Evolutionary conservation across 1,140 invertebrate species (phyloP), one percentile per base, ranked within the genome.

Genomic region (Eumaeus atala): DNA sequence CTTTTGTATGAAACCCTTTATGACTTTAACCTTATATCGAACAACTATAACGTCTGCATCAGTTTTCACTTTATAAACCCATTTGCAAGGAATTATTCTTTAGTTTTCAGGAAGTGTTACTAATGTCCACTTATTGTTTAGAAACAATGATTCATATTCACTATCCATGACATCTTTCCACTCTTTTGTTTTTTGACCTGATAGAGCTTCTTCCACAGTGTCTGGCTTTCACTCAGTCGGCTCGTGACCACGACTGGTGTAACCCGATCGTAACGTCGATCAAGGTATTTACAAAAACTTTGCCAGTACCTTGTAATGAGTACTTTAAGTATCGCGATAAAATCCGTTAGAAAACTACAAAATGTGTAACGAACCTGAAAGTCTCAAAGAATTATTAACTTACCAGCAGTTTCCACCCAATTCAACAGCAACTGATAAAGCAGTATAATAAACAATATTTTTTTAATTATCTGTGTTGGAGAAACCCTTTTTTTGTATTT

Each of bases 41-140:
- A 51, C 16, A 40, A 51, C 36, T 40, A 38, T 11, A 11, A 35
- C 49, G 36, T 51, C 16, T 9, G 49, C 8, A 53, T 40, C 38
- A n/a, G n/a, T 40, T 40, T 40, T 40, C 1, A 40, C 12, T 40
- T 40, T 40, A 40, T 1, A 40, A 40, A 40, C n/a, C 38, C 38
- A 38, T 11, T 38, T 65, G 35, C 56, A 59, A 12, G 56, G 54
- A 17, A 65, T 59, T 12, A 33, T 17, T 51, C 42, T 59, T 36
- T 62, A 59, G 37, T 51, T 16, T 48, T 52, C 34, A 7, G 60
- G 63, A 48, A 62, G 21, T 36, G 17, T 48, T 42, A 58, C 51
- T 28, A 62, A 59, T 42, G 56, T 56, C 56, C 63, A 65, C 51
- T 59, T 56, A 51, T 65, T 65, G 54, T 65, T 65, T 14, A 62